Base-by-base conservation (phyloP, 2,113 vertebrate genomes). In the Tautogolabrus adspersus region DNA sequence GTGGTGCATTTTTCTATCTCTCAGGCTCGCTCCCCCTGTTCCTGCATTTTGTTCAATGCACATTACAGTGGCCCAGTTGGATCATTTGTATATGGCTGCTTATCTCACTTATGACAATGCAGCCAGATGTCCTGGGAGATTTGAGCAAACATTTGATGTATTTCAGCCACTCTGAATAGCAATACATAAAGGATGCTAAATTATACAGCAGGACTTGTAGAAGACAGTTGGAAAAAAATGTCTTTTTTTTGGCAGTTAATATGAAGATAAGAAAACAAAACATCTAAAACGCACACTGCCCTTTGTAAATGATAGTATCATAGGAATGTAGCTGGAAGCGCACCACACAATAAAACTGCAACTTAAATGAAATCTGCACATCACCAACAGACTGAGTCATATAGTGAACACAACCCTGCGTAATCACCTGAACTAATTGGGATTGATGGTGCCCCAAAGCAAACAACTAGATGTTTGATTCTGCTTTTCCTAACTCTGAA, bases 71-170 rank as follows among this genome's bases (percentile, higher is more conserved):
- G 54, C 51, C 77, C 54, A 34, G 13, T 5, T 49, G 57, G 75
- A 81, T 75, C 66, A 59, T 75, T 82, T 85, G 30, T 81, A 30
- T 81, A 30, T 22, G 40, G 22, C 72, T 80, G 84, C 69, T 84
- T 77, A 90, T 92, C 80, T 83, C 23, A 54, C 57, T 73, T 73
- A 75, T 82, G 51, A 88, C 85, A 86, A 88, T 75, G n/a, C 75
- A 81, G 67, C 82, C 85, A 86, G 79, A 85, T 89, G 79, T 90
- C 72, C 70, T 34, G 71, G 42, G 13, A 6, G 51, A 85, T 84
- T 77, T 65, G 63, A 80, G 78, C 51, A 75, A 86, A 76, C 44
- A 38, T 77, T 46, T 77, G 61, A 86, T 66, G 59, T 75, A 83
- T 80, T 89, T 64, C 47, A 79, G 60, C 52, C 75, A 66, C 37